These are phyloP conservation scores for Heliconius melpomene DNA, from an alignment of 1,140 invertebrate species.

Conservation along the genomic window DNA sequence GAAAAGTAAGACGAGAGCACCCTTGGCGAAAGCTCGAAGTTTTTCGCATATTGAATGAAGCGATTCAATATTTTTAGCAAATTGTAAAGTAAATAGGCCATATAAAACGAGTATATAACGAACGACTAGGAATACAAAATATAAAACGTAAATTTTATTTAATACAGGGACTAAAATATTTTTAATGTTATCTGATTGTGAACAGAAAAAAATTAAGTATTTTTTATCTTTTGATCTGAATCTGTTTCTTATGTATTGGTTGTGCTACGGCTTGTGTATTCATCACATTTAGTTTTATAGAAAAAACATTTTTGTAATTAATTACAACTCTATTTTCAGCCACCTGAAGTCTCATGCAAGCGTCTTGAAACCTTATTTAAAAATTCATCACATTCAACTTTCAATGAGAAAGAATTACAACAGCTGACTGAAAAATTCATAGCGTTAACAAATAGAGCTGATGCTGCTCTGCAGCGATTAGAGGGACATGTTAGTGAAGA, in stretches of 20 bases:
- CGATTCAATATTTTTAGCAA: background rate
- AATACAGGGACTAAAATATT: too few species aligned
- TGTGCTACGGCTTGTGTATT: too few species aligned
- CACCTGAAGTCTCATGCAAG: slow-evolving; percentile 58
- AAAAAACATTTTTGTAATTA: too few species aligned
- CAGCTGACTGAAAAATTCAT: slow-evolving; percentile 76
- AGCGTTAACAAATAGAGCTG: slow-evolving; percentile 69
- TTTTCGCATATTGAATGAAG: background rate
- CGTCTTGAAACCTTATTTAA: slow-evolving; percentile 64
- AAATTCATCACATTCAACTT: slow-evolving; percentile 56
- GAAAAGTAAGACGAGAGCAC: background rate
- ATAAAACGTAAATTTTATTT: too few species aligned
- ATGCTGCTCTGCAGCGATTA: slow-evolving; percentile 64
- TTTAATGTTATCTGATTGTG: too few species aligned
- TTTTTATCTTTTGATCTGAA: too few species aligned
- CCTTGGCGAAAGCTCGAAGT: background rate
- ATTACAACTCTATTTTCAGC: slow-evolving; percentile 47
- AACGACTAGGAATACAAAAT: background rate
- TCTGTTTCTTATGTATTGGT: too few species aligned
- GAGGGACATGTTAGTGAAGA: slow-evolving; percentile 56
- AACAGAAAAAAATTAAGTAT: too few species aligned
- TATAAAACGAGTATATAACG: background rate
- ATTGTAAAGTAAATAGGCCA: too few species aligned
- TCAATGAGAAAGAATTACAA: slow-evolving; percentile 68
- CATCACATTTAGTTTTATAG: too few species aligned